Evolutionary conservation across 2,888 invertebrate species (phyloP), one percentile per base, ranked within the genome.

Genomic region (Drosophila multiciliata): DNA sequence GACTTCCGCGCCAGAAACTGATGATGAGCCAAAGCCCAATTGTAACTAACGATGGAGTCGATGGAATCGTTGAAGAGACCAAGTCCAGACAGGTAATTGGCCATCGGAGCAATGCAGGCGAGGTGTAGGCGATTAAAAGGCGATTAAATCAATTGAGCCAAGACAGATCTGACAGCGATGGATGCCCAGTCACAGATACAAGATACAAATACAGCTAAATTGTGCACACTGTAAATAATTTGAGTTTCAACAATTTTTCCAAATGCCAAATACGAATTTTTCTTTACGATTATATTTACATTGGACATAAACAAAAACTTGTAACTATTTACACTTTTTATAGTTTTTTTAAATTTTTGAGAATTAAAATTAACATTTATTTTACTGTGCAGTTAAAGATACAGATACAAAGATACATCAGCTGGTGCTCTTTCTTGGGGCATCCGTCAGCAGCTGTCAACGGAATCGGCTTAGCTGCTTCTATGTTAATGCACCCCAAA

Each of bases 401-500:
- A 57, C 52, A 61, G 53, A 61, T 38, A 60, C 40, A 69, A 35
- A 38, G 40, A 32, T 74, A 55, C 17, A 29, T 40, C 33, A 45
- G 64, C 38, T 54, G 69, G 33, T 68, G 65, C 54, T 40, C 45
- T 68, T 67, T 63, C 73, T 72, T 63, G 62, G 61, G 61, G 42
- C 74, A 74, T 73, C 73, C 72, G 77, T 78, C 79, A 73, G 63
- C 82, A 67, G 61, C 84, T 82, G 81, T 88, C 88, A 85, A 45
- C 78, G 75, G 77, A 78, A 84, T 87, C 77, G 80, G 84, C 82
- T 81, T 83, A 89, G 83, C 76, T 67, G 83, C 75, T 69, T 75
- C 85, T 87, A 87, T 87, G 87, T 87, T 87, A 87, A 87, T 87
- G 89, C 85, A 67, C 77, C 83, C 85, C 81, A 87, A 87, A 85